Conservation (phyloP, 2,797 vertebrate genomes). For the Chloroceryle inda region DNA sequence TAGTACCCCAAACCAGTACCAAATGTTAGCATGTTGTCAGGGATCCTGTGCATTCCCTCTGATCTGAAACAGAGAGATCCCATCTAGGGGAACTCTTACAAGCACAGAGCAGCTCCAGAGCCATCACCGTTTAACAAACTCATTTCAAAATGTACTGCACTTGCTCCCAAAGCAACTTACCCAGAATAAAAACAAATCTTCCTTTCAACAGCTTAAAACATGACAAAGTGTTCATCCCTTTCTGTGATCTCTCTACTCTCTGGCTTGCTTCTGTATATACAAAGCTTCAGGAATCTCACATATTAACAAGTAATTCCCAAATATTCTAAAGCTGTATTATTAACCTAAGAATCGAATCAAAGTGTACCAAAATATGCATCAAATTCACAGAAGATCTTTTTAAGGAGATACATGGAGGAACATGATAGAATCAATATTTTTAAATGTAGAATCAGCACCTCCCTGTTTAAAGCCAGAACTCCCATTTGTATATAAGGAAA, state of each 20-base stretch:
- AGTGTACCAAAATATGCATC: background rate
- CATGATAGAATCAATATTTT: background rate
- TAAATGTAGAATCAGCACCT: background rate
- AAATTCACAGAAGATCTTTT: background rate
- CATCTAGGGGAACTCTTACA: background rate
- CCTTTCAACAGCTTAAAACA: conserved; percentile 56
- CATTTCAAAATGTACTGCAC: conserved; percentile 7
- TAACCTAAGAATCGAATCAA: background rate
- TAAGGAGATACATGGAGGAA: background rate
- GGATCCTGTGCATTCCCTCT: background rate
- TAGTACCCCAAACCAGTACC: background rate
- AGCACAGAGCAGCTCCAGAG: background rate
- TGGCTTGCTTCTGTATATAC: background rate
- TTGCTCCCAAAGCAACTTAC: background rate
- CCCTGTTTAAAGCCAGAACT: background rate
- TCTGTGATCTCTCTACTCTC: conserved; percentile 36
- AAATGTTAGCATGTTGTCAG: background rate
- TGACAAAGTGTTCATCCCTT: conserved; percentile 28
- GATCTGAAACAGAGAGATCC: background rate
- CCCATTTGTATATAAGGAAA: background rate
- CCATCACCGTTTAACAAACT: background rate
- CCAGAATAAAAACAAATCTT: conserved; percentile 60
- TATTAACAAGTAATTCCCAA: background rate
- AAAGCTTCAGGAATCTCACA: conserved; percentile 26
- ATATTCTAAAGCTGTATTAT: background rate